phyloP scores from a whole-genome alignment of 64 coral and sea anemone species.

The Montipora capricornis region DNA sequence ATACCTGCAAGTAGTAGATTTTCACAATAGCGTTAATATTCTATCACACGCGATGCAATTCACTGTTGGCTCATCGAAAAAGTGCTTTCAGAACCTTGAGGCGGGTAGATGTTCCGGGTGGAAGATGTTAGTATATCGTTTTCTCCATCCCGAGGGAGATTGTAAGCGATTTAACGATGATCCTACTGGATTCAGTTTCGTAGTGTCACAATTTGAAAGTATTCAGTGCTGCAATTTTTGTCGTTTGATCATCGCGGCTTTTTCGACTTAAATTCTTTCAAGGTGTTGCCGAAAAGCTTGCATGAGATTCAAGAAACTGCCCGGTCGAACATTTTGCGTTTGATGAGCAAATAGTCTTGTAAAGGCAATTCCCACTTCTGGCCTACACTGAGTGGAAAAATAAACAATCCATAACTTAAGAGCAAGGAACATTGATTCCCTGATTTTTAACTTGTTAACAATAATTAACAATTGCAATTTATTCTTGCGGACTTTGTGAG shows the following conservation, averaged over 20 bases:
- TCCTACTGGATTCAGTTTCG: neutral
- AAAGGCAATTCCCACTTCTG: too few species aligned
- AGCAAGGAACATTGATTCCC: too few species aligned
- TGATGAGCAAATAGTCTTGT: too few species aligned
- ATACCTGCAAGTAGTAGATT: neutral
- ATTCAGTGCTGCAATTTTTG: neutral
- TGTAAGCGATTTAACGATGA: neutral
- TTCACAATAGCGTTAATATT: neutral
- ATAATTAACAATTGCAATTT: too few species aligned
- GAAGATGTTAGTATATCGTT: neutral
- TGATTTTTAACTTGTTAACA: too few species aligned
- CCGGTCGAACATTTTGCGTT: too few species aligned
- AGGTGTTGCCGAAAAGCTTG: too few species aligned
- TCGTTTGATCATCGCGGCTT: neutral
- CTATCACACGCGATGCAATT: neutral
- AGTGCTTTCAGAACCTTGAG: neutral
- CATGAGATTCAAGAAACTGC: too few species aligned
- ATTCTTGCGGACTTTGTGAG: too few species aligned
- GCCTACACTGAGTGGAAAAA: too few species aligned
- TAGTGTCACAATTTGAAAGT: neutral
- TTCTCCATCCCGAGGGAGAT: neutral
- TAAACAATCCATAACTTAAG: too few species aligned
- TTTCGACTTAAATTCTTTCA: too few species aligned
- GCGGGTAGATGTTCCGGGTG: neutral
- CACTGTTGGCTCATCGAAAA: neutral